These are phyloP conservation scores for Dasyurus viverrinus DNA, from an alignment of 2,113 vertebrate species.

Conservation along the genomic window DNA sequence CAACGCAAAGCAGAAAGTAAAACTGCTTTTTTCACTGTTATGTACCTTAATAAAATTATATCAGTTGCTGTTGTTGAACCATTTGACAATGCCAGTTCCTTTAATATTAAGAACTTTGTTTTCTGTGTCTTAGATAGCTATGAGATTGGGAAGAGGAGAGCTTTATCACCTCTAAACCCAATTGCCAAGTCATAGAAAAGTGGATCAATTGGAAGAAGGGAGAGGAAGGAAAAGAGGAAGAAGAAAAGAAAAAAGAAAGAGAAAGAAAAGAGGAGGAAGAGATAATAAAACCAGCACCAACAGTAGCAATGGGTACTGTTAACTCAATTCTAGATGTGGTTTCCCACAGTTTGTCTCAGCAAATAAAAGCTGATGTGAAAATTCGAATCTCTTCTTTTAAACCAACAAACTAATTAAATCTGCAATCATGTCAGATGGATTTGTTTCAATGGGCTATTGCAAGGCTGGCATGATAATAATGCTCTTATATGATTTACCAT, in stretches of 20 bases:
- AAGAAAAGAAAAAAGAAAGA: neutral
- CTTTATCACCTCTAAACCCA: neutral
- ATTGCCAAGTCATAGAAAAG: neutral
- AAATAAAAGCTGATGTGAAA: constrained; percentile 18
- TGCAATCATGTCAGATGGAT: neutral
- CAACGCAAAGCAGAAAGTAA: neutral
- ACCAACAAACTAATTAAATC: constrained; percentile 11
- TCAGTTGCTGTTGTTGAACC: neutral
- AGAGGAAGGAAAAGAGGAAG: neutral
- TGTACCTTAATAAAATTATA: neutral
- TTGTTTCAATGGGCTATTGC: constrained; percentile 13
- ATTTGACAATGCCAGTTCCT: neutral
- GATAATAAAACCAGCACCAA: neutral
- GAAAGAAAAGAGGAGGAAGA: neutral
- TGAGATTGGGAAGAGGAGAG: neutral
- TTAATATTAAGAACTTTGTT: neutral
- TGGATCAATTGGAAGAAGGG: neutral
- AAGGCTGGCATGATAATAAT: constrained; percentile 20
- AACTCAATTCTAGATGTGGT: neutral
- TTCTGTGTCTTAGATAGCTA: neutral
- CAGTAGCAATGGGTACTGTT: neutral
- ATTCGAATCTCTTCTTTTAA: constrained; percentile 6
- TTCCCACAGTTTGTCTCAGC: constrained; percentile 1
- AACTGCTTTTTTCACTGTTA: neutral
- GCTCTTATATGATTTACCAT: constrained; percentile 39